These are phyloP conservation scores for Apoderus coryli DNA, from an alignment of 2,888 invertebrate species.

Conservation along the genomic window DNA sequence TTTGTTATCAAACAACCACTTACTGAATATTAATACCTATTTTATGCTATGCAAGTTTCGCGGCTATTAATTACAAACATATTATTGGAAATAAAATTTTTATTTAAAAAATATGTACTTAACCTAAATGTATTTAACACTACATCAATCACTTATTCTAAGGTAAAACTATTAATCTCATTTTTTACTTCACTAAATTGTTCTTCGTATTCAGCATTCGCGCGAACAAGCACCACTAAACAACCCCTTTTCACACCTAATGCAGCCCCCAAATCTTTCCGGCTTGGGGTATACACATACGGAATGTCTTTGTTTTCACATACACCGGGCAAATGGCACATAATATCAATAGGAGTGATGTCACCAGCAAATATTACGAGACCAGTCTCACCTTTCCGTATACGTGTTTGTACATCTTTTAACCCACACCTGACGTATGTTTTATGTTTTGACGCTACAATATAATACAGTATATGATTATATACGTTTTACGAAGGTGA, in stretches of 20 bases:
- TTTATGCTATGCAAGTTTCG: no score
- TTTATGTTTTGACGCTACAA: slow-evolving; percentile 63
- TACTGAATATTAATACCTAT: no score
- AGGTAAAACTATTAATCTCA: slow-evolving; percentile 57
- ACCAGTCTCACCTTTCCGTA: slow-evolving; percentile 85
- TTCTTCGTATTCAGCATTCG: slow-evolving; percentile 74
- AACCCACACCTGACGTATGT: slow-evolving; percentile 70
- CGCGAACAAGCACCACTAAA: slow-evolving; percentile 73
- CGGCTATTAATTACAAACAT: no score
- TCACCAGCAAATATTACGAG: slow-evolving; percentile 89
- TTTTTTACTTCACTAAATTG: slow-evolving; percentile 64
- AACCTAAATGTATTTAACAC: no score
- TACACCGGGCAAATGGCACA: slow-evolving; percentile 90
- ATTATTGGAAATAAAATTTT: no score
- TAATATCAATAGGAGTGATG: slow-evolving; percentile 90
- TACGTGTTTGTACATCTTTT: slow-evolving; percentile 81
- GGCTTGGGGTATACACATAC: slow-evolving; percentile 82
- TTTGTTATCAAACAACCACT: no score
- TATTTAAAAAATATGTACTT: no score
- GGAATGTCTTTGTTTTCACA: slow-evolving; percentile 91
- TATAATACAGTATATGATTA: no score
- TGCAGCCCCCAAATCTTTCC: slow-evolving; percentile 76
- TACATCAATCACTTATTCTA: no score
- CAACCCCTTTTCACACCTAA: slow-evolving; percentile 84
- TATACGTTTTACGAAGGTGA: no score